Evolutionary conservation across 2,113 vertebrate genomes (phyloP).

Genomic region (Perccottus glenii): DNA sequence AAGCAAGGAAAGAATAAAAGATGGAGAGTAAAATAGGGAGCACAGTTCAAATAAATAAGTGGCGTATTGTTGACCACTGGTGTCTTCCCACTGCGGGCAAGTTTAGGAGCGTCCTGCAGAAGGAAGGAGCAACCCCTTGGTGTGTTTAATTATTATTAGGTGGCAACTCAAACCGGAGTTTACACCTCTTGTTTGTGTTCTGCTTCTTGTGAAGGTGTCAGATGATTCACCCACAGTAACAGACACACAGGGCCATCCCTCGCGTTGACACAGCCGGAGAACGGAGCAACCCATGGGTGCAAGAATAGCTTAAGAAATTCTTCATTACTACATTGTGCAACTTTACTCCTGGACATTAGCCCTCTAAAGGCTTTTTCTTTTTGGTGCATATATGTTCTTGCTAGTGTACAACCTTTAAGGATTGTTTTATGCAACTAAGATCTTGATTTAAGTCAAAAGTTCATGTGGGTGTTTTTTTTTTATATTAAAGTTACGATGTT

Average conservation of each 20-base stretch:
- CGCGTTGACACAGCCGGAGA: constrained; percentile 30
- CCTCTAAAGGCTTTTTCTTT: too few relatives aligned
- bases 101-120: constrained; percentile 14
- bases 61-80: constrained; percentile 43
- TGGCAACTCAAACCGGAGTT: constrained; percentile 26
- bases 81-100: constrained; percentile 44
- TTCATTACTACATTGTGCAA: too few relatives aligned
- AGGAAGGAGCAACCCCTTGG: constrained; percentile 20
- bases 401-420: too few relatives aligned
- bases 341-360: too few relatives aligned
- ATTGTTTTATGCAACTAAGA: too few relatives aligned
- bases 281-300: constrained; percentile 11
- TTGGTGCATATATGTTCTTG: too few relatives aligned
- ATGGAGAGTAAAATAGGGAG: constrained; percentile 27
- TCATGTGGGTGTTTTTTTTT: too few relatives aligned
- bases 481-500: too few relatives aligned
- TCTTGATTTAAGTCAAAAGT: too few relatives aligned
- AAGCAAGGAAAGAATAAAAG: constrained; percentile 2
- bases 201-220: constrained; percentile 42
- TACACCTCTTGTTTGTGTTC: constrained; percentile 32
- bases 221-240: constrained; percentile 53
- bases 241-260: constrained; percentile 22
- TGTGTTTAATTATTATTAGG: constrained; percentile 53
- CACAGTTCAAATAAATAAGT: constrained; percentile 35
- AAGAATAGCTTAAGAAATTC: background rate